Evolutionary conservation across 2,113 vertebrate genomes (phyloP), one percentile per base, ranked within the genome.

Genomic region (Pterocles orientalis): DNA sequence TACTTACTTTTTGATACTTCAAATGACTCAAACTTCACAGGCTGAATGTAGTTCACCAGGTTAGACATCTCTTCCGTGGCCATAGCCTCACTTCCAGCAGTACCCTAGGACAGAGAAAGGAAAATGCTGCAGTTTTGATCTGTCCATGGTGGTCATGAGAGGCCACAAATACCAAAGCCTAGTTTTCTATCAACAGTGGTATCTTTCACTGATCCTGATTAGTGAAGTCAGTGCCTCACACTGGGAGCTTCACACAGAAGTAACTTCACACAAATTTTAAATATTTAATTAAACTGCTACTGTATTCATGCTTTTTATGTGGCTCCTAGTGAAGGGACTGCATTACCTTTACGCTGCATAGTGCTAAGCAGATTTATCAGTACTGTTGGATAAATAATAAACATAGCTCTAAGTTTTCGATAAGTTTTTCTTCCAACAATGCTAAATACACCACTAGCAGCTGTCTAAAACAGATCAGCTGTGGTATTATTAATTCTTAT

Each of bases 51-150:
- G 97, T 99, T 99, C 90, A 99, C 99, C 95, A 99, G 97, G 97
- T 99, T 99, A 87, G 99, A 99, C 99, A 99, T 99, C 97, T 99
- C 99, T 86, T 99, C 99, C 0, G 99, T 99, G 88, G 99, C 99
- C 97, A 99, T 99, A 3, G 99, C 99, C 92, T 99, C 99, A 8
- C 99, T 99, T 82, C 99, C 99, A 56, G 99, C 99, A 23, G 99
- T 99, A 5, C 99, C 99, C 99, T 99, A 84, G 26, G 92, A 89
- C 19, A 95, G 23, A 77, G 54, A 92, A 96, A n/a, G 73, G 33
- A 78, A 76, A 51, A 86, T 0, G 26, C n/a, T 94, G 73, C 64
- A 54, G 77, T 39, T 87, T 50, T 28, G 34, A 24, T n/a, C 48
- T 56, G 39, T 23, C 25, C n/a, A 25, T 16, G 23, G 65, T 36